Evolutionary conservation across 1,140 invertebrate species (phyloP), one percentile per base, ranked within the genome.

Genomic region (Sycobia sp.): DNA sequence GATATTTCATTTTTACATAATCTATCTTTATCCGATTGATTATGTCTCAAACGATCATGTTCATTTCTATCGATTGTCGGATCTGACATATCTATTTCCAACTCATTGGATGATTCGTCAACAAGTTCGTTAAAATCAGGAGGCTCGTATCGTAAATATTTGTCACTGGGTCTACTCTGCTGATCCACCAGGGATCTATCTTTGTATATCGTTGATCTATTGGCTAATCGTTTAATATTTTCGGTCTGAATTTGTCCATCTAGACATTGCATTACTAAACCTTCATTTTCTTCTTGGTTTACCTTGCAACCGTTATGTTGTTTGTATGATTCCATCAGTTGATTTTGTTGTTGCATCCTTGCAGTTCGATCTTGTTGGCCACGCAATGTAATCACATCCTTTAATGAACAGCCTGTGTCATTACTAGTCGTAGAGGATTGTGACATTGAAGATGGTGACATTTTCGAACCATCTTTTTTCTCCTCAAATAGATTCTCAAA

Each of bases 401-500:
- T 90, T 66, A 84, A 65, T 0, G 86, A 87, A 60, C 83, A 84
- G 3, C 82, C 77, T 7, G 84, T 82, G 18, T 87, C 86, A 50
- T 84, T 86, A 66, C 87, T 88, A 11, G 86, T 84, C 13, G 84
- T 86, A n/a, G 82, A 84, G 0, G 85, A 86, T 0, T 83, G 83
- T 1, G 84, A 83, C 32, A 84, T 78, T 3, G 87, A 86, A 7
- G 87, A 86, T 4, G 86, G 87, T 13, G 87, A 85, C 74, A 88
- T 83, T 76, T 89, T 89, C 0, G 82, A 76, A 39, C 74, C 80
- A 10, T 86, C 84, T 69, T 90, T 88, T 73, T 92, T 93, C 70
- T 93, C 91, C 68, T 91, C 90, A 69, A 93, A 94, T 1, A 93
- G 79, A 75, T 93, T 93, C 70, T 93, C 92, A 69, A 93, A 93